Conservation (phyloP, 2,888 invertebrate genomes). For the Microctonus hyperodae region DNA sequence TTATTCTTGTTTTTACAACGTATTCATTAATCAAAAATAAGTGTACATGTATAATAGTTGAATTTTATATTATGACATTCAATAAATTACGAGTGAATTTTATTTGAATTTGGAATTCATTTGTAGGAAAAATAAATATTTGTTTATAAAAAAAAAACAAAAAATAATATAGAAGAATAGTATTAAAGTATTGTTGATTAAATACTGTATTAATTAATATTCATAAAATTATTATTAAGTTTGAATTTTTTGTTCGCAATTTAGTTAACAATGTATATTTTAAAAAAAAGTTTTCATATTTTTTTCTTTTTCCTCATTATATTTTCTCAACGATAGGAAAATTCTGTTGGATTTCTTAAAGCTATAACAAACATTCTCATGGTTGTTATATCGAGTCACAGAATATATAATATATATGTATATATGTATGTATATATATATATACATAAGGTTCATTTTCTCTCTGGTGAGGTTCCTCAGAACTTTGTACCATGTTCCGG, state of each 20-base stretch:
- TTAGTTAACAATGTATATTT: neutral
- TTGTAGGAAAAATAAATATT: neutral
- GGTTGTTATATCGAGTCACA: neutral
- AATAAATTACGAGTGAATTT: neutral
- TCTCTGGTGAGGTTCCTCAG: constrained; percentile 12
- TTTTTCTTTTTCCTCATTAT: neutral
- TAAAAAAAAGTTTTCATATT: neutral
- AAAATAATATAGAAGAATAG: too few relatives aligned
- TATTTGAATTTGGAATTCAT: neutral
- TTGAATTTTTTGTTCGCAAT: neutral
- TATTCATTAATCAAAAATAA: too few relatives aligned
- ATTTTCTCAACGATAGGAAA: neutral
- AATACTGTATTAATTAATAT: too few relatives aligned
- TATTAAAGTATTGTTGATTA: too few relatives aligned
- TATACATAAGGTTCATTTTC: constrained; percentile 27
- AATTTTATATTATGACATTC: neutral
- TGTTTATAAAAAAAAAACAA: neutral
- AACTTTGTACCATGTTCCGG: constrained; percentile 30
- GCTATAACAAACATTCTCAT: constrained; percentile 4
- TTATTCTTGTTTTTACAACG: too few relatives aligned
- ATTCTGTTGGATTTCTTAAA: neutral
- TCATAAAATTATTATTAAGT: too few relatives aligned
- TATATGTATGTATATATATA: too few relatives aligned
- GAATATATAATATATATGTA: neutral
- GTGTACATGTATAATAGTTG: neutral